Percentiles rank a stretch among this genome's conserved stretches.
Conservation (phyloP, 1,140 invertebrate species). For the Drosophila nannoptera region DNA sequence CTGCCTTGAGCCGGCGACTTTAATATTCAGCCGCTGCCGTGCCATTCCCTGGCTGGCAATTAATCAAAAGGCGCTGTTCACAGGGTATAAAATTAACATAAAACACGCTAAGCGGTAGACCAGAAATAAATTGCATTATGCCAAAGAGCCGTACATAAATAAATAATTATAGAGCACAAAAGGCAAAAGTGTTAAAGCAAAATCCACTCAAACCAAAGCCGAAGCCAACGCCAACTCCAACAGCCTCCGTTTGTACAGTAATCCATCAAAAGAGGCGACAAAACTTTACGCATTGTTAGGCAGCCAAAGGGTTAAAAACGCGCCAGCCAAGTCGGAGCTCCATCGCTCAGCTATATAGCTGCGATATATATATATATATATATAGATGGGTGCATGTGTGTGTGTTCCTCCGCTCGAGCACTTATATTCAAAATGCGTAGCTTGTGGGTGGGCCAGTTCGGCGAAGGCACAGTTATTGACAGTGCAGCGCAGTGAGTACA, state of each 20-base stretch:
- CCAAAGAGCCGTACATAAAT: conserved; percentile 49
- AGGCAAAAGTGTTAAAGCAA: conserved; percentile 64
- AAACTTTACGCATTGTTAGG: conserved; percentile 75
- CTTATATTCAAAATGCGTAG: conserved; percentile 35
- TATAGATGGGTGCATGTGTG: conserved; percentile 10
- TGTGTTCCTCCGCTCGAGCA: background rate
- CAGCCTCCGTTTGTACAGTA: conserved; percentile 47
- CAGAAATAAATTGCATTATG: conserved; percentile 73
- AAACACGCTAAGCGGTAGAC: conserved; percentile 60
- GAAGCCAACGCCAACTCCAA: conserved; percentile 7
- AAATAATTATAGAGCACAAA: conserved; percentile 58
- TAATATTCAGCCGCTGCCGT: background rate
- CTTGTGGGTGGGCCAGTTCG: conserved; percentile 64
- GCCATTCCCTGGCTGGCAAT: conserved; percentile 34
- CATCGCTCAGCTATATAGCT: conserved; percentile 18
- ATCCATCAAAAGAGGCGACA: conserved; percentile 74
- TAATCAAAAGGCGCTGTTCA: conserved; percentile 67
- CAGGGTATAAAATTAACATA: conserved; percentile 59
- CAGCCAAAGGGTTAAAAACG: conserved; percentile 51
- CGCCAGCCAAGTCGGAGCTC: conserved; percentile 20
- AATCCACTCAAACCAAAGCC: conserved; percentile 29
- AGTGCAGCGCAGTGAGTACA: conserved; percentile 27
- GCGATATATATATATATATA: conserved; percentile 13
- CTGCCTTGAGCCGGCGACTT: background rate
- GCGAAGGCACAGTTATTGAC: conserved; percentile 63